Conservation (phyloP, 2,113 vertebrate genomes). For the Polypterus senegalus region DNA sequence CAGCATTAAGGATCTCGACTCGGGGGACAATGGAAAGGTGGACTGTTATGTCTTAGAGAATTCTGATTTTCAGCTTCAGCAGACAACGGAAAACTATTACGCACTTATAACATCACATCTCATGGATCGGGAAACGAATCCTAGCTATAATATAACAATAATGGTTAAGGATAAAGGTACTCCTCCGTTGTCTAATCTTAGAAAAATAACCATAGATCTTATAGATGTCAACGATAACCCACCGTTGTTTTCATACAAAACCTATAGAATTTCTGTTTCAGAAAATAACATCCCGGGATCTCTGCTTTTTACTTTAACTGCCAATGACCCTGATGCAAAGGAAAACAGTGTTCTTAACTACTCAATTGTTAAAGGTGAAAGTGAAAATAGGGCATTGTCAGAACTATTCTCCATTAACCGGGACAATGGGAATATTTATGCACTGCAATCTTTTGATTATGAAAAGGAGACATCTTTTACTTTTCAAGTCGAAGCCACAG, state of each 20-base stretch:
- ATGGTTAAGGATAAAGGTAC: constrained; percentile 34
- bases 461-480: neutral
- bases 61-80: constrained; percentile 36
- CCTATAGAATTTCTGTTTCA: constrained; percentile 28
- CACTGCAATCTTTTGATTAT: constrained; percentile 4
- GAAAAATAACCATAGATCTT: constrained; percentile 31
- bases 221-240: too few relatives aligned
- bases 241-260: constrained; percentile 33
- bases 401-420: constrained; percentile 41
- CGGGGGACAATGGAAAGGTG: constrained; percentile 39
- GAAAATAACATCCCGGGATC: constrained; percentile 37
- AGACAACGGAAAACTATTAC: constrained; percentile 39
- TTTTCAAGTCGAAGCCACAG: neutral
- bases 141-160: constrained; percentile 39
- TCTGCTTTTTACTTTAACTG: constrained; percentile 31
- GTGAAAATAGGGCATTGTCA: constrained; percentile 35
- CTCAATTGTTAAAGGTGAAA: constrained; percentile 34
- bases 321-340: constrained; percentile 39
- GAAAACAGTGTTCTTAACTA: constrained; percentile 41
- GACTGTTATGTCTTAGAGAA: constrained; percentile 26
- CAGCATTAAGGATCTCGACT: constrained; percentile 43
- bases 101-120: constrained; percentile 36
- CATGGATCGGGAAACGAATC: constrained; percentile 36
- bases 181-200: constrained; percentile 35
- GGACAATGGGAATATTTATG: constrained; percentile 24